A percentile compares a stretch with the other conserved stretches of the same genome.
phyloP scores from a whole-genome alignment of 2,888 invertebrate species.

The Pantelozetes paolii region DNA sequence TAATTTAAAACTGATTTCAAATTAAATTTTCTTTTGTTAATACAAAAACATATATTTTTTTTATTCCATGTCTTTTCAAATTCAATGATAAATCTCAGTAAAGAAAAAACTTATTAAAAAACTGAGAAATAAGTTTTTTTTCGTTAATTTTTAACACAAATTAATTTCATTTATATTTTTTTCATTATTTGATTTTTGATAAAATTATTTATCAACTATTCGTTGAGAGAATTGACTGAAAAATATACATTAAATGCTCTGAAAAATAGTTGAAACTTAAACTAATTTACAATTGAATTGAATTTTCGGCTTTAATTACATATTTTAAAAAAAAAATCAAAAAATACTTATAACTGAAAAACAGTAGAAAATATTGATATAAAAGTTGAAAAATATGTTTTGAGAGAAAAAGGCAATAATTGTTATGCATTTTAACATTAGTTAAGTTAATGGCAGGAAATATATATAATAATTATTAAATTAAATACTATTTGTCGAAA shows the following conservation, averaged over 20 bases:
- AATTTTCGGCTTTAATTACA: not conserved
- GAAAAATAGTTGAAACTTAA: not conserved
- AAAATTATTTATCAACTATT: not conserved
- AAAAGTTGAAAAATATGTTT: not conserved
- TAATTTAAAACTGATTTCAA: conserved; percentile 5
- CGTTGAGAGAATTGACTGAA: not conserved
- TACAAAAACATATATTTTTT: not conserved
- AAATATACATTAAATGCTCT: conserved; percentile 5
- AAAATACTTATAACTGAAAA: not conserved
- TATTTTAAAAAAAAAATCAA: not conserved
- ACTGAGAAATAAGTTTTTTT: not conserved
- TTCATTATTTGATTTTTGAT: not conserved
- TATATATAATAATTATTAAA: conserved; percentile 32
- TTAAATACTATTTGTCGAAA: conserved; percentile 25
- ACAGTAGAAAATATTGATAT: not conserved
- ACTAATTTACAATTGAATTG: not conserved
- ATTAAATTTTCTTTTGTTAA: conserved; percentile 16
- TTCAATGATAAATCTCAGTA: not conserved
- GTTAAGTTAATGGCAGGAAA: conserved; percentile 25
- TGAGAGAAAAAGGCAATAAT: not conserved
- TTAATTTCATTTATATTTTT: not conserved
- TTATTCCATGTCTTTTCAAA: not conserved
- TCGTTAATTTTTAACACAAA: no score
- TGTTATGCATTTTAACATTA: conserved; percentile 22
- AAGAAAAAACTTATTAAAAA: conserved; percentile 13